Evolutionary conservation across 2,888 invertebrate species (phyloP).

Genomic region (Melolontha melolontha): DNA sequence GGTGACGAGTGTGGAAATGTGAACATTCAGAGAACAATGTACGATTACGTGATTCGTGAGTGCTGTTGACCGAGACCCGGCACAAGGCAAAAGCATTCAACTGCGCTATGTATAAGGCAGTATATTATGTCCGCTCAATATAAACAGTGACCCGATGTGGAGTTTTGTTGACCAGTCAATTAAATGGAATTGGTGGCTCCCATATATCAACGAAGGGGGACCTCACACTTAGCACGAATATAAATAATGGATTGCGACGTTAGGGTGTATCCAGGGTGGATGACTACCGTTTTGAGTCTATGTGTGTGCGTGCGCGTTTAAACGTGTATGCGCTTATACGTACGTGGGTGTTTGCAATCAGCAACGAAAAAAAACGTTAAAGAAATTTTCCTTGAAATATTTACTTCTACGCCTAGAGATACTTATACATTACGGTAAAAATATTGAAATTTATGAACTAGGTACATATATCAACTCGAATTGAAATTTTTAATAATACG

Average conservation of each 20-base stretch:
- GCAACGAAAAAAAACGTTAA: no score
- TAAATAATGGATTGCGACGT: slow-evolving; percentile 59
- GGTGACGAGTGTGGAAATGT: slow-evolving; percentile 25
- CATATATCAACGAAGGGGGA: slow-evolving; percentile 60
- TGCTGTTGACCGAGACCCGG: slow-evolving; percentile 19
- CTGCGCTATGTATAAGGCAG: slow-evolving; percentile 17
- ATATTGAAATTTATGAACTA: no score
- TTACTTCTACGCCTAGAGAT: no score
- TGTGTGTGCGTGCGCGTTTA: background rate
- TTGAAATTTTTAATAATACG: no score
- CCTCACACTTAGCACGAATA: slow-evolving; percentile 59
- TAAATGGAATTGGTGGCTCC: slow-evolving; percentile 62
- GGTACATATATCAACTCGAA: no score
- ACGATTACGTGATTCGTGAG: slow-evolving; percentile 29
- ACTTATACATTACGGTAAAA: no score
- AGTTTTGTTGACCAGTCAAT: slow-evolving; percentile 62
- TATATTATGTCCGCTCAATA: slow-evolving; percentile 43
- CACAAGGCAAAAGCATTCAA: slow-evolving; percentile 25
- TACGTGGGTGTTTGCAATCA: no score
- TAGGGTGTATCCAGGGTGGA: slow-evolving; percentile 39
- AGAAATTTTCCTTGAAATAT: no score
- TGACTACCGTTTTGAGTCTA: slow-evolving; percentile 27
- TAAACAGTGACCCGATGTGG: slow-evolving; percentile 47
- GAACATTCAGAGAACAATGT: slow-evolving; percentile 35
- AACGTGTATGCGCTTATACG: no score